These are phyloP conservation scores for Cariama cristata DNA, from an alignment of 2,113 vertebrate species.

Conservation along the genomic window DNA sequence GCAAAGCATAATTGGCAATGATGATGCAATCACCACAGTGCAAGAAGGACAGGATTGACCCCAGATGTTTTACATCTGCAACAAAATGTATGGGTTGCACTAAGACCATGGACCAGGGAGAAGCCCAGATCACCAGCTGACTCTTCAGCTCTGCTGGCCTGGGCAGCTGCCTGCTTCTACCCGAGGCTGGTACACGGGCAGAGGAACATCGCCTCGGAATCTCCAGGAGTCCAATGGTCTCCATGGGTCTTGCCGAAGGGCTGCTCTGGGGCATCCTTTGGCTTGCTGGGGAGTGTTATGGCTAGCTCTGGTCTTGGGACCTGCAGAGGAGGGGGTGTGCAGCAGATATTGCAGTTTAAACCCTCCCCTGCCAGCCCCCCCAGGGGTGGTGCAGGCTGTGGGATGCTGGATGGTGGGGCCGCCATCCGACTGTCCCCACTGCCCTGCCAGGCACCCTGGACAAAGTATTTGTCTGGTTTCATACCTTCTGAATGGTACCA, in stretches of 20 bases:
- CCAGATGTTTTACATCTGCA: background rate
- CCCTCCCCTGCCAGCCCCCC: background rate
- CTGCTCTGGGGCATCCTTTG: accelerated
- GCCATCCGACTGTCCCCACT: accelerated
- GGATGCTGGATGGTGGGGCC: background rate
- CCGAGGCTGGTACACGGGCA: accelerated
- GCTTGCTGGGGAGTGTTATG: background rate
- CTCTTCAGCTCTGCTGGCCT: background rate
- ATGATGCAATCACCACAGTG: background rate
- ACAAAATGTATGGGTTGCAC: background rate
- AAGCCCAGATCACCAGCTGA: background rate
- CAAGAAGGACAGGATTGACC: background rate
- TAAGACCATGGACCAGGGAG: background rate
- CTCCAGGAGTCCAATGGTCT: background rate
- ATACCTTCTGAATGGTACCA: background rate
- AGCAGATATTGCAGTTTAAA: background rate
- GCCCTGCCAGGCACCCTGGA: background rate
- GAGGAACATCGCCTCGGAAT: background rate
- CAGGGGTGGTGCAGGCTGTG: accelerated
- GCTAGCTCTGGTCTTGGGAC: background rate
- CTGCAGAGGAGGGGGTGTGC: accelerated
- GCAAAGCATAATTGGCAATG: conserved; percentile 43
- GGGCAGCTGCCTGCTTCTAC: background rate
- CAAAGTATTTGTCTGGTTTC: background rate
- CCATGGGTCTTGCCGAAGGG: background rate